Base-by-base conservation (phyloP, 35 echinoderm and acorn worm species). In the Patiria miniata region DNA sequence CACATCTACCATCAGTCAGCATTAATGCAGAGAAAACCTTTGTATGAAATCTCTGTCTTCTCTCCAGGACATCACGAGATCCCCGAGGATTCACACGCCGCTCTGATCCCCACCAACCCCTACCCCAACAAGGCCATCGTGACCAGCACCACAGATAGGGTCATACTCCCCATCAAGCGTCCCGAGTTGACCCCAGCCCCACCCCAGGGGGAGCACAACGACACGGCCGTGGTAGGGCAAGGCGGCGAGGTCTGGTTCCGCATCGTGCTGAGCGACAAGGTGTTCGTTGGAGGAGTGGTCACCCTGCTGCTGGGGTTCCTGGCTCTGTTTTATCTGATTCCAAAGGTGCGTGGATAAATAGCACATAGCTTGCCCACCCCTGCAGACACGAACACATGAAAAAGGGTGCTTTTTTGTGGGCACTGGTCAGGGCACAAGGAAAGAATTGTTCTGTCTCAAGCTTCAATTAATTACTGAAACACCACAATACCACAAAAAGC, bases 231-330 rank as follows among this genome's bases (percentile, higher is more conserved):
- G 42, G 56, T 9, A 26, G 56, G 26, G 36, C 53, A 36, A 0
- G 78, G 22, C 30, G 78, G 23, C 2, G 65, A 39, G 34, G 32
- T 85, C 19, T 91, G 39, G 52, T 73, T 83, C 56, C 82, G 89
- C 81, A 76, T 97, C 18, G 85, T 81, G 36, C 65, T 83, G 52
- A 97, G 90, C 89, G 94, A 92, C 42, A 79, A 58, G 0, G 90
- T 88, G 21, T 97, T 92, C 40, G 36, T 97, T 14, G 94, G 90
- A 10, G 94, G 94, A 7, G 92, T 97, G 21, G 19, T 97, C 30
- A 93, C 94, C 8, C 90, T 97, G 2, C 79, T 97, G 37, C 39
- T 89, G 9, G 94, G 94, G 0, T 33, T 97, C 54, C 79, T 85
- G 15, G 51, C 86, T 1, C 92, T 97, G 39, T 57, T 89, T n/a